A percentile compares a stretch with the other conserved stretches of the same genome.
phyloP scores from a whole-genome alignment of 1,140 invertebrate genomes.

The Drosophila ironensis region DNA sequence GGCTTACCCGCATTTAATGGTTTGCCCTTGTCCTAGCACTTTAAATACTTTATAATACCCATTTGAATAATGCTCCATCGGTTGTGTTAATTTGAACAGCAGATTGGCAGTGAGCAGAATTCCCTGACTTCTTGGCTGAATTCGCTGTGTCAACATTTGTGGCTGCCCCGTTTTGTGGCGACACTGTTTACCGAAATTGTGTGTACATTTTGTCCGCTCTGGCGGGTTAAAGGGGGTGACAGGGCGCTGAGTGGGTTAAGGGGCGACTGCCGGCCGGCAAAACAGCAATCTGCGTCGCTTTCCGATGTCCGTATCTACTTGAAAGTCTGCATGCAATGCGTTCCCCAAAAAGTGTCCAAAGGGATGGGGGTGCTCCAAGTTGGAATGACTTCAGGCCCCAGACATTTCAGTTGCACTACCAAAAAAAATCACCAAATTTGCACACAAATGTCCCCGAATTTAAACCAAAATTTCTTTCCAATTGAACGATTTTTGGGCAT shows the following conservation, averaged over 20 bases:
- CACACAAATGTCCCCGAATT: too few species aligned
- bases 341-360: neutral
- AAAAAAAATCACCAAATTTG: neutral
- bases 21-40: too few species aligned
- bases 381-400: neutral
- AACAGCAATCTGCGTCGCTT: neutral
- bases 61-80: neutral
- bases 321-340: constrained; percentile 66
- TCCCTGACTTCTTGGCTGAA: constrained; percentile 24
- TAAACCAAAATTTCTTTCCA: too few species aligned
- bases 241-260: neutral
- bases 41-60: too few species aligned
- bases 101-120: neutral
- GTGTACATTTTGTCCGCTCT: too few species aligned
- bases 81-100: neutral
- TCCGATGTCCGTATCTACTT: constrained; percentile 31
- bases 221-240: neutral
- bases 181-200: constrained; percentile 45
- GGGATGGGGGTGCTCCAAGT: neutral
- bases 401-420: neutral
- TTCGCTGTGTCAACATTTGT: constrained; percentile 53
- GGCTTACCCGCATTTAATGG: too few species aligned
- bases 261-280: constrained; percentile 17
- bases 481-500: too few species aligned
- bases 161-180: constrained; percentile 27